Base-by-base conservation (phyloP, 1,140 invertebrate species). In the Eueides isabella region DNA sequence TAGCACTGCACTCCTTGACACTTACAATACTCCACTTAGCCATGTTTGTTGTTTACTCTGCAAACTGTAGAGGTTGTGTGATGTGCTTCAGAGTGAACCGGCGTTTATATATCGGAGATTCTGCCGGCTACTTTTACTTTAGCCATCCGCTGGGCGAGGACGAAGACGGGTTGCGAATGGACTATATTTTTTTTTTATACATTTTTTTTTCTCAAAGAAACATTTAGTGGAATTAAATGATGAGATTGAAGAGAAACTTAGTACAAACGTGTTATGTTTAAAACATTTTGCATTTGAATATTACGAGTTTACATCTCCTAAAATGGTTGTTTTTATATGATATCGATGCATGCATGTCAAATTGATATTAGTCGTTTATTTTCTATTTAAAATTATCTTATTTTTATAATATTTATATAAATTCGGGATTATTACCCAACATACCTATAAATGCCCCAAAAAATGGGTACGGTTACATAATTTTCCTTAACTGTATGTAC, bases 1-100 rank as follows among this genome's bases (percentile, higher is more conserved):
- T 79, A 81, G 67, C 87, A 92, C 87, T 87, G 85, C 87, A 90
- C 81, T 91, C 82, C 85, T 74, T 76, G 61, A 80, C 76, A 83
- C 91, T 93, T 93, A 93, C 91, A 80, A 93, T 89, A 79, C 83
- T 89, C 87, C 85, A 91, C 85, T 88, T 88, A 76, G 91, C 89
- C 91, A 93, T 93, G 80, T 63, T 76, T 76, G 82, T 88, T 76
- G 81, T 85, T 76, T 78, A 78, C 82, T 81, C 75, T 75, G 79
- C 80, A 71, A 77, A 71, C 71, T 83, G 79, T 81, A 30, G 82
- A 79, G 76, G 82, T 82, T 83, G 84, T 88, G 74, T 91, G 88
- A 87, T 90, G 83, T 12, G 67, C 80, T 78, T 67, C 48, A 26
- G 75, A 14, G 69, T 80, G 76, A 76, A 67, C 80, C 70, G 70